A percentile compares a stretch with the other conserved stretches of the same genome.
Conservation (phyloP, 2,797 vertebrate genomes). For the Protonibea diacanthus region DNA sequence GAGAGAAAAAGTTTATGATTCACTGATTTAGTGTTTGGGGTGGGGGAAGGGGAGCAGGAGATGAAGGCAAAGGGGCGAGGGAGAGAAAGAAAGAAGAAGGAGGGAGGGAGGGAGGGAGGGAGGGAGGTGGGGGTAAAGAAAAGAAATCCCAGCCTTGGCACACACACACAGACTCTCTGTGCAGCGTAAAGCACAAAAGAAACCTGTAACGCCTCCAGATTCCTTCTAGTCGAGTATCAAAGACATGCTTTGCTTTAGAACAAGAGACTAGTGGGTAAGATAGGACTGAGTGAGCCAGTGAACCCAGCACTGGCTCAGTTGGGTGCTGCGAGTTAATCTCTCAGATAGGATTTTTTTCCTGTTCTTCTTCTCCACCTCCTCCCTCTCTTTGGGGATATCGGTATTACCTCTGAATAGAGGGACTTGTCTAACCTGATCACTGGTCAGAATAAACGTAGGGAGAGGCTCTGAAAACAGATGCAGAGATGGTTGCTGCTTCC, state of each 20-base stretch:
- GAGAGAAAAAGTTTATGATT: constrained; percentile 73
- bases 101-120: constrained; percentile 11
- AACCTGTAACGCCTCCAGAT: constrained; percentile 89
- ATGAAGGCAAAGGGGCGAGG: constrained; percentile 65
- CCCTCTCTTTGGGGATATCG: constrained; percentile 75
- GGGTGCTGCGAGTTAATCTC: constrained; percentile 85
- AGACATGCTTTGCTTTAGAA: constrained; percentile 86
- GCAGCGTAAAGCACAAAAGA: constrained; percentile 84
- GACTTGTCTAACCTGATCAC: constrained; percentile 81
- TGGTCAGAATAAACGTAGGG: constrained; percentile 57
- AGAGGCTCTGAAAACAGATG: constrained; percentile 58
- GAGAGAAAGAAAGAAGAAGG: constrained; percentile 47
- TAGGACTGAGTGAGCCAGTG: constrained; percentile 78
- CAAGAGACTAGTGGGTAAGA: constrained; percentile 84
- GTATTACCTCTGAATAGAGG: constrained; percentile 75
- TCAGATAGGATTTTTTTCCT: constrained; percentile 74
- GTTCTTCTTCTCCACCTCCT: constrained; percentile 49
- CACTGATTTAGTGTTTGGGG: constrained; percentile 71
- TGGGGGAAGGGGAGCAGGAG: constrained; percentile 69
- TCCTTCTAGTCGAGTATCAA: constrained; percentile 87
- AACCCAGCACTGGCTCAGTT: constrained; percentile 76
- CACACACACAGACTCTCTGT: constrained; percentile 76
- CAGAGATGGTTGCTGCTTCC: constrained; percentile 58
- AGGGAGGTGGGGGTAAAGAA: constrained; percentile 51
- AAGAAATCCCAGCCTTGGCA: constrained; percentile 83